Evolutionary conservation across 1,140 invertebrate genomes (phyloP).

Genomic region (Drosophila takahashii): DNA sequence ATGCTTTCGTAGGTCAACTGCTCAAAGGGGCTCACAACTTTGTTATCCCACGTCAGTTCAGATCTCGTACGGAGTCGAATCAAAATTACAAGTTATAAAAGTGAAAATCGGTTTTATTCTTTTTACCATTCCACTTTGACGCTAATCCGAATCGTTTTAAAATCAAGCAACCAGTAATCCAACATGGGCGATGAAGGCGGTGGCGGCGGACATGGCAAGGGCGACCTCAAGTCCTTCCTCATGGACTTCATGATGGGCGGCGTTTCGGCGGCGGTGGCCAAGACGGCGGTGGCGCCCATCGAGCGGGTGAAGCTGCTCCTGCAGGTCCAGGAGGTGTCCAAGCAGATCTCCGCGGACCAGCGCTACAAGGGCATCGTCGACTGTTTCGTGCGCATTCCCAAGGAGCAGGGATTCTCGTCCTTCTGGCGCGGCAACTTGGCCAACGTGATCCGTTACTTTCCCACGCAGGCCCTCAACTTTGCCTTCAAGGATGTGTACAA

Average conservation of each 20-base stretch:
- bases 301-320: constrained; percentile 96
- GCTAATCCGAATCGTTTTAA: constrained; percentile 2
- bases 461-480: constrained; percentile 98
- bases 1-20: not conserved
- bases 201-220: constrained; percentile 34
- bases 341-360: constrained; percentile 91
- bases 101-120: not conserved
- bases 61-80: constrained; percentile 8
- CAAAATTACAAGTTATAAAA: constrained; percentile 13
- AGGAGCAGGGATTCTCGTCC: constrained; percentile 92
- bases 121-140: not conserved
- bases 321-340: constrained; percentile 93
- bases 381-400: constrained; percentile 89
- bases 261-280: constrained; percentile 94
- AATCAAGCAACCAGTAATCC: not conserved
- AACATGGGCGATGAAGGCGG: constrained; percentile 85
- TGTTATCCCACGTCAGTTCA: constrained; percentile 22
- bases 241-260: constrained; percentile 95
- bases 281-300: constrained; percentile 95
- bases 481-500: constrained; percentile 97
- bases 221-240: constrained; percentile 84
- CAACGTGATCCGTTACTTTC: constrained; percentile 96
- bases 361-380: constrained; percentile 90
- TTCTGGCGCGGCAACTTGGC: constrained; percentile 98
- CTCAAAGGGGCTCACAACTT: constrained; percentile 1